phyloP scores from a whole-genome alignment of 2,797 vertebrate genomes.

The Craterocephalus amniculus region DNA sequence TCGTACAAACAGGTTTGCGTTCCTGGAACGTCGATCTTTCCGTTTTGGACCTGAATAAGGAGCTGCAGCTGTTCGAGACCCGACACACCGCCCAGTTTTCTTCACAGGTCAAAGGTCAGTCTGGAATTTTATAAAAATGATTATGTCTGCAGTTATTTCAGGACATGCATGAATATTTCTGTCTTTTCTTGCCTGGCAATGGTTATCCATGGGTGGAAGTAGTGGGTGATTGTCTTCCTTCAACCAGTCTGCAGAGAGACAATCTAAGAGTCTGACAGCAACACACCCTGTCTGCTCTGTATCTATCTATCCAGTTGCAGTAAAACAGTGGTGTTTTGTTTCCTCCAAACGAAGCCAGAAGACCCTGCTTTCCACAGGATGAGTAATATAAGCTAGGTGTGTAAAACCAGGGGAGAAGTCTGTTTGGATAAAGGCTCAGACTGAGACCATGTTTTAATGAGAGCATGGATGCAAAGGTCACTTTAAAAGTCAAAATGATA shows the following conservation, averaged over 20 bases:
- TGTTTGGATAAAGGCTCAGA: too few relatives aligned
- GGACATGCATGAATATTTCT: too few relatives aligned
- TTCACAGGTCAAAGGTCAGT: slow-evolving; percentile 94
- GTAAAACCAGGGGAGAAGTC: too few relatives aligned
- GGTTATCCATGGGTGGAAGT: background rate
- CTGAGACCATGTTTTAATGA: too few relatives aligned
- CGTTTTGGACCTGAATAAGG: slow-evolving; percentile 88
- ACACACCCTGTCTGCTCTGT: too few relatives aligned
- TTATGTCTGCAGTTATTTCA: background rate
- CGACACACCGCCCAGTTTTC: slow-evolving; percentile 95
- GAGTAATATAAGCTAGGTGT: too few relatives aligned
- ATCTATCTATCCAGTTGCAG: too few relatives aligned
- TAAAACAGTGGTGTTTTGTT: background rate
- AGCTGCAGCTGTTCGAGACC: slow-evolving; percentile 91
- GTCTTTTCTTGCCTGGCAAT: background rate
- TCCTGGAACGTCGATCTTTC: slow-evolving; percentile 88
- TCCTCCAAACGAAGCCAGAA: background rate
- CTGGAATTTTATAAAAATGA: background rate
- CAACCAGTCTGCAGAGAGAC: slow-evolving; percentile 5
- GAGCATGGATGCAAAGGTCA: too few relatives aligned
- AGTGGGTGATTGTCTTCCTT: background rate
- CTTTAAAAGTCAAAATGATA: too few relatives aligned
- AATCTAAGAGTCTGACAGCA: slow-evolving; percentile 3
- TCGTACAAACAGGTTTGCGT: slow-evolving; percentile 83
- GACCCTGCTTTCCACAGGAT: background rate